Base-by-base conservation (phyloP, 2,888 invertebrate genomes). In the Uloborus plumipes region DNA sequence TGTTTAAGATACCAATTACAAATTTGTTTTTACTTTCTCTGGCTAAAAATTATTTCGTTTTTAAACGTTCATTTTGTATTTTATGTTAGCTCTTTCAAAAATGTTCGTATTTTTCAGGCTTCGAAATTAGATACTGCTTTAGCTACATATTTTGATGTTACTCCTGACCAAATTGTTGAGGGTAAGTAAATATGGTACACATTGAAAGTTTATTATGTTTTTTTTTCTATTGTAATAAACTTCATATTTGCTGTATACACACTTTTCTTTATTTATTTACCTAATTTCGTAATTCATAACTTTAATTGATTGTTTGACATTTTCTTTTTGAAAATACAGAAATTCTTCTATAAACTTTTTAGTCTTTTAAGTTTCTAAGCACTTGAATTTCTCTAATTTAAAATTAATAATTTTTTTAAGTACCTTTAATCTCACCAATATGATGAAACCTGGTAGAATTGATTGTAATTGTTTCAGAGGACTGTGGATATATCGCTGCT, bases 81-180 rank as follows among this genome's bases (percentile, higher is more conserved):
- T 31, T 31, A 31, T 31, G 4, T 31, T 2, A 31, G 7, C 31
- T 31, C 7, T 4, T 39, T 11, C 39, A 39, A 39, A 11, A 39
- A 39, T 39, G 39, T 39, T 39, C 39, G 15, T n/a, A 31, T 31
- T 51, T 72, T 80, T 31, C 78, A 90, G 89, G 90, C 90, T 13
- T 84, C 86, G 15, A 93, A 94, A 88, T 93, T 97, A 86, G 97
- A 97, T 89, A 91, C 90, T 14, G 94, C 95, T 16, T 89, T 97
- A 69, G 92, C 93, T 0, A 91, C 92, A 86, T 92, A 95, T 87
- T 91, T 95, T 82, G 91, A 92, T 71, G 92, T 93, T 87, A 88
- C 88, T 59, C 92, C 77, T 31, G 70, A 55, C 26, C 39, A 50
- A 50, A 39, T 76, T 55, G 49, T 31, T 62, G 75, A 76, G 55